phyloP scores from a whole-genome alignment of 53 echinoderm and acorn worm species.

The Temnopleurus reevesii region DNA sequence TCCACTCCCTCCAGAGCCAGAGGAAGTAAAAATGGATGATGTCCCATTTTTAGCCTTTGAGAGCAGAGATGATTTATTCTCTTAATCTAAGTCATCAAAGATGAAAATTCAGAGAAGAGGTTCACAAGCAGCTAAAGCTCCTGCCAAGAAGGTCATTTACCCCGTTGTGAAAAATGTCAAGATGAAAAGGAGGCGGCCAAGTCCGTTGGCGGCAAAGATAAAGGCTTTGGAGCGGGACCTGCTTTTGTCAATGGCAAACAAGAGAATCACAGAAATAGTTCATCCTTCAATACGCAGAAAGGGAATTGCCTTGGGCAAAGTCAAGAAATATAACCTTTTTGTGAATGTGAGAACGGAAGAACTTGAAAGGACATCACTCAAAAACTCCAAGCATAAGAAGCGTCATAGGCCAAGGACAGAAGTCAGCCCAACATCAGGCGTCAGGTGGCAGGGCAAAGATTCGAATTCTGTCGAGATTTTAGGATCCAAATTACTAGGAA shows the following conservation, averaged over 20 bases:
- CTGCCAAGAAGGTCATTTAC: neutral
- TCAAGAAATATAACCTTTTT: neutral
- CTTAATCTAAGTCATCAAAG: slow-evolving; percentile 15
- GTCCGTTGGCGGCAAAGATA: neutral
- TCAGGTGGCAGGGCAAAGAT: neutral
- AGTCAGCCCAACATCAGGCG: neutral
- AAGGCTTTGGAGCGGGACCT: slow-evolving; percentile 6
- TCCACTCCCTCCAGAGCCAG: neutral
- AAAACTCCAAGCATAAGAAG: neutral
- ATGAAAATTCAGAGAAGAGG: slow-evolving; percentile 14
- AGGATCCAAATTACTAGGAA: neutral
- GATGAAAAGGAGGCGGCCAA: neutral
- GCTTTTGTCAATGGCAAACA: neutral
- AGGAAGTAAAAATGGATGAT: neutral
- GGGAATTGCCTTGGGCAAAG: slow-evolving; percentile 55
- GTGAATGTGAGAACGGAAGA: slow-evolving; percentile 41
- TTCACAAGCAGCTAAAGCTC: neutral
- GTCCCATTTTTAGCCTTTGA: slow-evolving; percentile 31
- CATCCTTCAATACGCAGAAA: slow-evolving; percentile 64
- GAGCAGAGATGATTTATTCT: neutral
- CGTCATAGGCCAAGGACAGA: neutral
- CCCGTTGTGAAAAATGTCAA: neutral
- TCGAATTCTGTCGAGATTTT: neutral
- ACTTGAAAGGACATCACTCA: neutral
- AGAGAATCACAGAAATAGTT: slow-evolving; percentile 50